Base-by-base conservation (phyloP, 2,888 invertebrate genomes). In the Noctua comes region DNA sequence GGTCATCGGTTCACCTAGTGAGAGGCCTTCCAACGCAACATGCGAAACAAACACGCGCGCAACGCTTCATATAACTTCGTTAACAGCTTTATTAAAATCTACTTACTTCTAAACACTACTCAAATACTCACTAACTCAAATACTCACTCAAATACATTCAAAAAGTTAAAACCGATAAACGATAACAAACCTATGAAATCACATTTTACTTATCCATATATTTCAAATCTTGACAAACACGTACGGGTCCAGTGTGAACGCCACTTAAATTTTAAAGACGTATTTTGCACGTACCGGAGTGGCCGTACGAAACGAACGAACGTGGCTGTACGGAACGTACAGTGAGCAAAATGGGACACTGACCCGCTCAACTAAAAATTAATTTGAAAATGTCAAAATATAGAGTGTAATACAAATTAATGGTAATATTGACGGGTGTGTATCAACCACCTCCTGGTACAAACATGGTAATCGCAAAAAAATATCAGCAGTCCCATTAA, bases 191-290 rank as follows among this genome's bases (percentile, higher is more conserved):
- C 3, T 43, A 74, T 79, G 66, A 72, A 84, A 74, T 71, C 73
- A n/a, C 59, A 72, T 84, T 76, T 64, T 31, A 76, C 86, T 78
- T 18, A 65, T 18, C 68, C 27, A 74, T 69, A 51, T 51, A 64
- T 78, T 27, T 77, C 75, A 83, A 59, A 31, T 40, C 48, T 57
- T 76, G 85, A 81, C 77, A 75, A n/a, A 24, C 82, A 88, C 87
- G 89, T 87, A 51, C 76, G 2, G 2, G 36, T 27, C 71, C 46
- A 68, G 73, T 62, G 62, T 69, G 85, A 59, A 72, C n/a, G 72
- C 86, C 79, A 75, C 80, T 87, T 80, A 76, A 81, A 82, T 87
- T 79, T 80, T 64, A 81, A 87, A 81, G 72, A 77, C 73, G 73
- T 78, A 78, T 83, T 88, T 86, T 80, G 83, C 79, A 79, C 88